Percentiles rank a stretch among this genome's conserved stretches.
Conservation (phyloP, 2,113 vertebrate genomes). For the Gallinago media region DNA sequence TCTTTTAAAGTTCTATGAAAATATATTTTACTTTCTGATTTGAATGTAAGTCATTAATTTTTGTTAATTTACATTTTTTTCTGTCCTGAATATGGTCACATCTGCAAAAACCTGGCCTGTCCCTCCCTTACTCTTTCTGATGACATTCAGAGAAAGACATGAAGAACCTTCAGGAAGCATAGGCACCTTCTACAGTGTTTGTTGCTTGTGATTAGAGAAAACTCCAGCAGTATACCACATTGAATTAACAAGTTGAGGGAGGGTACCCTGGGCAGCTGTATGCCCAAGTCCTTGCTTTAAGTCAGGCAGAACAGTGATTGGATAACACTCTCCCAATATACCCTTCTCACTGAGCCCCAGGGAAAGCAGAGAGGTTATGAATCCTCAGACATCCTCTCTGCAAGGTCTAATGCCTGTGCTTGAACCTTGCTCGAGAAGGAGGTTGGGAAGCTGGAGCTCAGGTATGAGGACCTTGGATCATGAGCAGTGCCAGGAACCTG, state of each 20-base stretch:
- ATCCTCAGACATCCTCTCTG: background rate
- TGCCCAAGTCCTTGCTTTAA: background rate
- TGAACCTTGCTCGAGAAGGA: background rate
- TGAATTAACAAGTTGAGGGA: background rate
- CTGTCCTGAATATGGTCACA: background rate
- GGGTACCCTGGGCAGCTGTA: background rate
- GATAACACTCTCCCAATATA: background rate
- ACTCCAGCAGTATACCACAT: background rate
- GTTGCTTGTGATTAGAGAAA: background rate
- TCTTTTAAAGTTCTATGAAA: constrained; percentile 31
- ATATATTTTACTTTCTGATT: constrained; percentile 18
- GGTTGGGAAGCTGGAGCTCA: background rate
- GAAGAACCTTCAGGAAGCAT: background rate
- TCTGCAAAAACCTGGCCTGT: background rate
- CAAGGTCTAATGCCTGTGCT: fast-evolving
- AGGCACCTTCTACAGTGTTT: background rate
- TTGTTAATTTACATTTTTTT: constrained; percentile 31
- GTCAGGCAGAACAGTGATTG: background rate
- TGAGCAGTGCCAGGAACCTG: background rate
- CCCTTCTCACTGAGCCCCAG: background rate
- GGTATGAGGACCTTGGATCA: fast-evolving
- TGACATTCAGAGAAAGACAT: background rate
- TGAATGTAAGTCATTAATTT: constrained; percentile 17
- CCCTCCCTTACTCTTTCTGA: background rate
- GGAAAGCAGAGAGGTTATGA: background rate